Base-by-base conservation (phyloP, 2,113 vertebrate genomes). In the Arothron firmamentum region DNA sequence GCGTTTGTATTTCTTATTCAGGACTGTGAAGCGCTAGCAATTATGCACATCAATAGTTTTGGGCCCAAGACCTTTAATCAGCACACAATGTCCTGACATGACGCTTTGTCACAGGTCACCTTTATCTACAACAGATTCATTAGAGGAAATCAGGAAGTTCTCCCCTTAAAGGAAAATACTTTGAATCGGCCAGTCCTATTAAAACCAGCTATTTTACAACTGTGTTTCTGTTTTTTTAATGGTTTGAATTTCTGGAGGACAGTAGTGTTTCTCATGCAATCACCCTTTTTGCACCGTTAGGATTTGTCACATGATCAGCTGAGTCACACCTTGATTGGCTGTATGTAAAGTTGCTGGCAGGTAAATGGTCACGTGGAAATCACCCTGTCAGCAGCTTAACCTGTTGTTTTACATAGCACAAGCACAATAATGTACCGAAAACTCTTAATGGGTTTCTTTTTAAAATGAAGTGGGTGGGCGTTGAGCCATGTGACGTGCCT, bases 1-100 rank as follows among this genome's bases (percentile, higher is more conserved):
- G 25, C 61, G 60, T 82, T 70, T 74, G 47, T 52, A 46, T 63
- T 76, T 59, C 69, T 77, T 67, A 61, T 65, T 61, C 56, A 56
- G 43, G 46, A 17, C 31, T 45, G 52, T 47, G 56, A 65, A 62
- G 23, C 11, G 55, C 46, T 48, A 56, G 56, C 60, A 69, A 54
- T 67, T 63, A 67, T 51, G 52, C 63, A 58, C 57, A 65, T 70
- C 21, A 55, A 19, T 51, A 46, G 43, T 50, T 72, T 72, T 71
- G 50, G 51, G 13, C 17, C 47, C 34, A 13, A 31, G 12, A 34
- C 43, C 5, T 17, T n/a, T 55, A 45, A 48, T 9, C 50, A 41
- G 43, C 42, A 45, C 60, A 54, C 72, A 42, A 53, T 55, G 54
- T 34, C 19, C 17, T 19, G 51, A 54, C 41, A 23, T 34, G 52